Evolutionary conservation across 2,113 vertebrate species (phyloP).

Genomic region (Dipodomys ordii): DNA sequence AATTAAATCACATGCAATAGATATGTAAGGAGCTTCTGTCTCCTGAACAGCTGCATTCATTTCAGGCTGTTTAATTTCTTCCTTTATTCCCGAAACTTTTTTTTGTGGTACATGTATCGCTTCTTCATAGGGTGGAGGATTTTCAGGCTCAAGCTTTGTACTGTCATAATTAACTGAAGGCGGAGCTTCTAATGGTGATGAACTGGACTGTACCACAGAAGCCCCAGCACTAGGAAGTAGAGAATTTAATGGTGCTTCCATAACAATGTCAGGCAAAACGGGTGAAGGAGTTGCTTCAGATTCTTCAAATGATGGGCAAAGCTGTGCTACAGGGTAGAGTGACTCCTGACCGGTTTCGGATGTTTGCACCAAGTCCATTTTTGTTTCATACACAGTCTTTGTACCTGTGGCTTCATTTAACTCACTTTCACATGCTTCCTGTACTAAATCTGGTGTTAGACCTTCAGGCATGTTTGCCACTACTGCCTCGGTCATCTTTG

Average conservation of each 20-base stretch:
- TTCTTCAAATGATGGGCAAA: conserved; percentile 89
- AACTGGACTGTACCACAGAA: conserved; percentile 87
- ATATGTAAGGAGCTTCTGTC: conserved; percentile 89
- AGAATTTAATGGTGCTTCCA: conserved; percentile 93
- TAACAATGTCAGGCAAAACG: conserved; percentile 95
- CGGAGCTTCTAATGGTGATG: conserved; percentile 88
- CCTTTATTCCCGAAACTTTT: conserved; percentile 76
- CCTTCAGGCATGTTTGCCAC: conserved; percentile 91
- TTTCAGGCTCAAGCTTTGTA: conserved; percentile 88
- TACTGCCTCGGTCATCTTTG: conserved; percentile 71
- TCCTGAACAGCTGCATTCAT: conserved; percentile 82
- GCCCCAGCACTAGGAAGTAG: conserved; percentile 88
- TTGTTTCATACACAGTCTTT: conserved; percentile 89
- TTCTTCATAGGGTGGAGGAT: conserved; percentile 93
- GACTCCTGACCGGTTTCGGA: conserved; percentile 88
- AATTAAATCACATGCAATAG: conserved; percentile 95
- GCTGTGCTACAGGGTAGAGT: conserved; percentile 82
- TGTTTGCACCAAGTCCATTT: conserved; percentile 90
- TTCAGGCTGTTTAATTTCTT: conserved; percentile 75
- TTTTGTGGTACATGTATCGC: conserved; percentile 85
- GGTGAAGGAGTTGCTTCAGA: conserved; percentile 89
- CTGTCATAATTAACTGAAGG: conserved; percentile 86
- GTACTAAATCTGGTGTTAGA: conserved; percentile 96
- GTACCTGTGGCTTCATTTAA: conserved; percentile 87
- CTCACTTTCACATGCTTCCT: conserved; percentile 92